phyloP scores from a whole-genome alignment of 2,113 vertebrate species.

The Pterocles orientalis region DNA sequence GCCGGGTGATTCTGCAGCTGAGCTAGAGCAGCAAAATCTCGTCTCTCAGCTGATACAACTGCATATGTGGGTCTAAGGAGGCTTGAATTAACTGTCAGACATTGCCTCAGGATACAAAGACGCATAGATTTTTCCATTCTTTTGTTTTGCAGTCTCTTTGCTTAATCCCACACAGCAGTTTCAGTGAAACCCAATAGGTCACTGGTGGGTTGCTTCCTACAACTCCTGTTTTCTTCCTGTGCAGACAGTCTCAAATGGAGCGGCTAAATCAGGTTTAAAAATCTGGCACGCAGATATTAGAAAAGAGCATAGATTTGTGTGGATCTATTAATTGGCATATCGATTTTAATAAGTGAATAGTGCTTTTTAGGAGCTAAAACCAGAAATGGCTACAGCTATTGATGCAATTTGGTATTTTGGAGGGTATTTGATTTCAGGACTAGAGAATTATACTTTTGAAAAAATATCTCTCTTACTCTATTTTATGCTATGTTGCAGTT shows the following conservation, averaged over 20 bases:
- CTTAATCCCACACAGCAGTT: conserved; percentile 51
- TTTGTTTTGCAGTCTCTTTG: neutral
- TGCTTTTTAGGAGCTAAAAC: neutral
- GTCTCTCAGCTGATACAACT: neutral
- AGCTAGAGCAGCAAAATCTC: neutral
- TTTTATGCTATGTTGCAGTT: neutral
- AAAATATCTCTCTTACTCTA: neutral
- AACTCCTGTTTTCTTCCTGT: conserved; percentile 39
- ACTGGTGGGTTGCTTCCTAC: conserved; percentile 8
- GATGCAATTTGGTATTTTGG: neutral
- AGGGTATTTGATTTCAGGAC: neutral
- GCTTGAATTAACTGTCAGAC: conserved; percentile 59
- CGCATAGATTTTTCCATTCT: conserved; percentile 48
- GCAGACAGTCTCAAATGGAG: conserved; percentile 37
- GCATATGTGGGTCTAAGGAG: neutral
- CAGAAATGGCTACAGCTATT: neutral
- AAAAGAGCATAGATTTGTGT: neutral
- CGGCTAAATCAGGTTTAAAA: conserved; percentile 45
- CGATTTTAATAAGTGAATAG: neutral
- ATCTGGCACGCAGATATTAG: neutral
- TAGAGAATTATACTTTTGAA: neutral
- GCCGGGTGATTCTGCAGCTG: neutral
- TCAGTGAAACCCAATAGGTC: conserved; percentile 46
- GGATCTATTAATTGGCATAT: neutral
- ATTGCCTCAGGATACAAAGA: conserved; percentile 61